phyloP scores from a whole-genome alignment of 2,888 invertebrate genomes.

The Seira sanloemensis region DNA sequence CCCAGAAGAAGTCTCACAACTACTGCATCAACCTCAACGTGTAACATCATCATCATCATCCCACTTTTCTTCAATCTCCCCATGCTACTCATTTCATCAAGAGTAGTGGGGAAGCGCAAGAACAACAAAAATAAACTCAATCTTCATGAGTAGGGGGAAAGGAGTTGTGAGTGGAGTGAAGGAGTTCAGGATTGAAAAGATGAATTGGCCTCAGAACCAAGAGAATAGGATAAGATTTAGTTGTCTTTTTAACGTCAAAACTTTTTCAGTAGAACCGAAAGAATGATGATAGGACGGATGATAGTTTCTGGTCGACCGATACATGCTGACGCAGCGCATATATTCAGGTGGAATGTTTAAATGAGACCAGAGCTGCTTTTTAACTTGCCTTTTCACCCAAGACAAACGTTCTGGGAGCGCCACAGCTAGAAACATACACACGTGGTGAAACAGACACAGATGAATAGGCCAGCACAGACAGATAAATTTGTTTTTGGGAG shows the following conservation, averaged over 20 bases:
- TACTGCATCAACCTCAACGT: slow-evolving; percentile 4
- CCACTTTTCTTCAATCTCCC: background rate
- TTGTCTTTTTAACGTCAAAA: background rate
- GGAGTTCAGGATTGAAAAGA: slow-evolving; percentile 43
- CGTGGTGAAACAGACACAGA: slow-evolving; percentile 51
- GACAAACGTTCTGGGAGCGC: background rate
- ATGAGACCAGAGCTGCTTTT: background rate
- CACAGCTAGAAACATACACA: slow-evolving; percentile 22
- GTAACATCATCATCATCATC: background rate
- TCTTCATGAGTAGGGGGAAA: background rate
- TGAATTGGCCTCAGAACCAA: slow-evolving; percentile 26
- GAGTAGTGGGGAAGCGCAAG: background rate
- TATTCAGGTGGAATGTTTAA: background rate
- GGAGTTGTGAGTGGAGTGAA: background rate
- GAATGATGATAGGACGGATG: background rate
- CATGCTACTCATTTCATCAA: slow-evolving; percentile 2
- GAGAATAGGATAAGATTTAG: background rate
- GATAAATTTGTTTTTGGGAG: slow-evolving; percentile 57
- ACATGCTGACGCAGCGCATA: background rate
- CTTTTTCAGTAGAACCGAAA: background rate
- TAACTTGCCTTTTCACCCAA: background rate
- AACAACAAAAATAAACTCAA: background rate
- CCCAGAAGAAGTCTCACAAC: background rate
- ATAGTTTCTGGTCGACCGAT: background rate
- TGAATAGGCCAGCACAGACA: slow-evolving; percentile 58